Percentiles rank a stretch among this genome's conserved stretches.
Evolutionary conservation across 2,888 invertebrate genomes (phyloP).

Genomic region (Digitonthophagus gazella): DNA sequence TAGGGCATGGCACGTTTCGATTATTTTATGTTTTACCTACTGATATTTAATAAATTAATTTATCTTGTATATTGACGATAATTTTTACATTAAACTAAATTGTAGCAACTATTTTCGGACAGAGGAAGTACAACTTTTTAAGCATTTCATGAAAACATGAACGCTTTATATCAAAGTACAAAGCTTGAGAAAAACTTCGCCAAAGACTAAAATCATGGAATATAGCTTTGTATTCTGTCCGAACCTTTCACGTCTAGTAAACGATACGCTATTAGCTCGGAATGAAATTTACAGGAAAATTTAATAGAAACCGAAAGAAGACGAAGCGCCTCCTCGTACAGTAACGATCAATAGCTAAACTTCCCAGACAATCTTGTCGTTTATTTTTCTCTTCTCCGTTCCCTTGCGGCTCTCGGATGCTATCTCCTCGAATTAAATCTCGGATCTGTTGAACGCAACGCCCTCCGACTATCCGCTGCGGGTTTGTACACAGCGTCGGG

Average conservation of each 20-base stretch:
- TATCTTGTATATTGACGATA: no score
- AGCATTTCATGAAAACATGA: no score
- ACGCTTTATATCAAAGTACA: no score
- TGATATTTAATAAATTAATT: no score
- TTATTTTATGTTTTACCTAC: no score
- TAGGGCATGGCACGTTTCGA: no score
- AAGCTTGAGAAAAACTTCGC: no score
- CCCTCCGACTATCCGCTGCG: neutral
- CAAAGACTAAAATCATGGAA: neutral
- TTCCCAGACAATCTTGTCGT: neutral
- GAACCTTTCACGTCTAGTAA: neutral
- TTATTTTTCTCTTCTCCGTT: neutral
- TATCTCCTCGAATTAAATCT: neutral
- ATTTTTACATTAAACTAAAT: no score
- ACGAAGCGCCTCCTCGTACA: neutral
- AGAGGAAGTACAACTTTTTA: no score
- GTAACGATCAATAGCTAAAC: neutral
- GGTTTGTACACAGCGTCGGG: neutral
- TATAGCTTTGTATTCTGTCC: neutral
- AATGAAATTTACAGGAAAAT: neutral
- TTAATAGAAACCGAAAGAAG: constrained; percentile 1
- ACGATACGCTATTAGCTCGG: neutral
- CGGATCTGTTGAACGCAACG: neutral
- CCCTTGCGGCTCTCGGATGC: neutral
- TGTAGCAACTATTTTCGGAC: no score